A percentile compares a stretch with the other conserved stretches of the same genome.
These are phyloP conservation scores for Bovichtus diacanthus DNA, from an alignment of 2,797 vertebrate genomes.

Conservation along the genomic window DNA sequence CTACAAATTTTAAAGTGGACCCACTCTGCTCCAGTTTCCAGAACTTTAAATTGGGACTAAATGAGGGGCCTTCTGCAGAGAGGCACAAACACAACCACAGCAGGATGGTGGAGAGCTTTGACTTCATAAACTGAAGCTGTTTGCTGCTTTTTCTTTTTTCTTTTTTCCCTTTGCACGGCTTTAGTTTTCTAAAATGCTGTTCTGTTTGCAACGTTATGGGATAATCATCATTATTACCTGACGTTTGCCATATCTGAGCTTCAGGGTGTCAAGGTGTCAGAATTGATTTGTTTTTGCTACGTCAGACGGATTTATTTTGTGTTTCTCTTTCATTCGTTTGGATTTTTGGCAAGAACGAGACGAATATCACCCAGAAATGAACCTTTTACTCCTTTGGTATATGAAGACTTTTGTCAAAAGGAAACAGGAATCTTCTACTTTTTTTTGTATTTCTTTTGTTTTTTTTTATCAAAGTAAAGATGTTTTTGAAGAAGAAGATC, in stretches of 20 bases:
- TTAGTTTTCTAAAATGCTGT: background rate
- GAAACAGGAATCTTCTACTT: background rate
- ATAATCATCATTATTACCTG: background rate
- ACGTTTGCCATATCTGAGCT: background rate
- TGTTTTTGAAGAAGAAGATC: background rate
- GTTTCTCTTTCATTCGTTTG: background rate
- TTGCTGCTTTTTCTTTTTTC: background rate
- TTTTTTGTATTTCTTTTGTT: too few species aligned
- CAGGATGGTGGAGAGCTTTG: background rate
- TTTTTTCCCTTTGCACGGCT: slow-evolving; percentile 8
- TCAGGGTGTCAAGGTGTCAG: background rate
- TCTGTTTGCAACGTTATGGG: background rate
- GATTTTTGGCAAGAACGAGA: background rate
- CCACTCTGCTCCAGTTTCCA: slow-evolving; percentile 67
- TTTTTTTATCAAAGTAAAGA: background rate
- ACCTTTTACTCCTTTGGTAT: background rate
- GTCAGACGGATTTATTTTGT: background rate
- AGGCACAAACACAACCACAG: slow-evolving; percentile 47
- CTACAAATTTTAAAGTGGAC: slow-evolving; percentile 66
- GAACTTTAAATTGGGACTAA: slow-evolving; percentile 65
- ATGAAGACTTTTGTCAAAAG: background rate
- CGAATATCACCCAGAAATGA: background rate
- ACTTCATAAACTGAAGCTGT: slow-evolving; percentile 5
- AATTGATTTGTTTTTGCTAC: background rate
- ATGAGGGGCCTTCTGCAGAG: slow-evolving; percentile 66